Conservation (phyloP, 2,797 vertebrate genomes). For the Microhierax caerulescens region DNA sequence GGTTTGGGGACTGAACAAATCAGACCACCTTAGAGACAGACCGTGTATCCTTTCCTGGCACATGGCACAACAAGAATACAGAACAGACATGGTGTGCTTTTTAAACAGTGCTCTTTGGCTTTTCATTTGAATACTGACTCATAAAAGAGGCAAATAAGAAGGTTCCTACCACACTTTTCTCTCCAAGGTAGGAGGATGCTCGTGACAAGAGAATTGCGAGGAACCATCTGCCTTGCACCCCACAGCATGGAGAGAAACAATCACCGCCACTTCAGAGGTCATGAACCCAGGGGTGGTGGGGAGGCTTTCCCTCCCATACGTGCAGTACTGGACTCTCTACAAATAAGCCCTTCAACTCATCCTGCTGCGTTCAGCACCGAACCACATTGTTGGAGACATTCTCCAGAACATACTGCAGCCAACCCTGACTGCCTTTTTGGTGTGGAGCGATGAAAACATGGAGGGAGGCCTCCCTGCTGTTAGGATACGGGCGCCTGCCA, state of each 20-base stretch:
- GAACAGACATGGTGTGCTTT: background rate
- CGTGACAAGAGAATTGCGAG: background rate
- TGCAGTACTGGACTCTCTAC: background rate
- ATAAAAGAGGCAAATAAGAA: background rate
- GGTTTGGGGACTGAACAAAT: background rate
- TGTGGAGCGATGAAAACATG: background rate
- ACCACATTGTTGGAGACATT: background rate
- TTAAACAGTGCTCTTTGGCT: background rate
- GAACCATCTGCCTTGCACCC: background rate
- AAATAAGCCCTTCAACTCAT: background rate
- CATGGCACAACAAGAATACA: background rate
- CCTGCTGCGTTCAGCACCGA: background rate
- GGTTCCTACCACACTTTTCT: background rate
- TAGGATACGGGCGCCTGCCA: background rate
- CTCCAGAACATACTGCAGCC: background rate
- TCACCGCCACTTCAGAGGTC: background rate
- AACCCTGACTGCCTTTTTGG: background rate
- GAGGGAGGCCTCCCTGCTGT: background rate
- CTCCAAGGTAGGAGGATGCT: background rate
- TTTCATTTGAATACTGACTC: background rate
- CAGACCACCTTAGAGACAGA: background rate
- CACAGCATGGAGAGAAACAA: background rate
- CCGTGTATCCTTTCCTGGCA: background rate
- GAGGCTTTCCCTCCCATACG: background rate
- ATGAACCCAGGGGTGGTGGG: fast-evolving